These are phyloP conservation scores for Macropus fuliginosus DNA, from an alignment of 2,797 vertebrate genomes.

Conservation along the genomic window DNA sequence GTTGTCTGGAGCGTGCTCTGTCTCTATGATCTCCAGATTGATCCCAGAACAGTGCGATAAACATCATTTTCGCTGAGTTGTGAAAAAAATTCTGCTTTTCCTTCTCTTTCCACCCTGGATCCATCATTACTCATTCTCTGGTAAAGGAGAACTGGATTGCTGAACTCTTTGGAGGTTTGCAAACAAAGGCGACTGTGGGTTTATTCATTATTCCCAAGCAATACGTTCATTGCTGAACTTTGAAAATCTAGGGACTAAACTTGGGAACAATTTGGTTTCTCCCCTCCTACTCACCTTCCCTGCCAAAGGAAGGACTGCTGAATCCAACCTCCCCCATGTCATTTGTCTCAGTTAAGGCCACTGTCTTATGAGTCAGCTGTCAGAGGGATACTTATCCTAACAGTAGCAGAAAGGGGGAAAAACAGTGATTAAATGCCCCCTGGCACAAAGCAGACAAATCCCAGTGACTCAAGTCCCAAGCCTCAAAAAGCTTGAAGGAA, in stretches of 20 bases:
- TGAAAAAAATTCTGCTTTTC: slow-evolving; percentile 33
- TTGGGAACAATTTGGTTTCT: slow-evolving; percentile 75
- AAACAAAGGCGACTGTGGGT: slow-evolving; percentile 11
- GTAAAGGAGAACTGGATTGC: neutral
- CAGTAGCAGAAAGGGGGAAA: slow-evolving; percentile 73
- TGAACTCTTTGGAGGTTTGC: slow-evolving; percentile 56
- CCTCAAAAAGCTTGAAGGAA: slow-evolving; percentile 80
- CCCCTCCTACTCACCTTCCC: slow-evolving; percentile 36
- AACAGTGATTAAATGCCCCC: slow-evolving; percentile 80
- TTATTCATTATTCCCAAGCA: slow-evolving; percentile 35
- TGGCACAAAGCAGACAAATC: slow-evolving; percentile 81
- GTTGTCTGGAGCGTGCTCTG: slow-evolving; percentile 31
- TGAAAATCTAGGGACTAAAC: slow-evolving; percentile 68
- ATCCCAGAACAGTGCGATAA: slow-evolving; percentile 22
- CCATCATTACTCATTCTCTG: neutral
- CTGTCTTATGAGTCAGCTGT: slow-evolving; percentile 64
- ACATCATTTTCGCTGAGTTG: slow-evolving; percentile 37
- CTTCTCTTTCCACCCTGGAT: neutral
- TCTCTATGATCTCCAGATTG: neutral
- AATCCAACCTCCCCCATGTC: slow-evolving; percentile 72
- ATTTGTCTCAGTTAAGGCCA: slow-evolving; percentile 74
- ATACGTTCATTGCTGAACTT: slow-evolving; percentile 72
- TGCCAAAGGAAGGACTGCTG: slow-evolving; percentile 59
- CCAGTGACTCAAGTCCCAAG: slow-evolving; percentile 82
- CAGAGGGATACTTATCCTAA: slow-evolving; percentile 75